Evolutionary conservation across 2,113 vertebrate species (phyloP).

Genomic region (Toxostoma redivivum): DNA sequence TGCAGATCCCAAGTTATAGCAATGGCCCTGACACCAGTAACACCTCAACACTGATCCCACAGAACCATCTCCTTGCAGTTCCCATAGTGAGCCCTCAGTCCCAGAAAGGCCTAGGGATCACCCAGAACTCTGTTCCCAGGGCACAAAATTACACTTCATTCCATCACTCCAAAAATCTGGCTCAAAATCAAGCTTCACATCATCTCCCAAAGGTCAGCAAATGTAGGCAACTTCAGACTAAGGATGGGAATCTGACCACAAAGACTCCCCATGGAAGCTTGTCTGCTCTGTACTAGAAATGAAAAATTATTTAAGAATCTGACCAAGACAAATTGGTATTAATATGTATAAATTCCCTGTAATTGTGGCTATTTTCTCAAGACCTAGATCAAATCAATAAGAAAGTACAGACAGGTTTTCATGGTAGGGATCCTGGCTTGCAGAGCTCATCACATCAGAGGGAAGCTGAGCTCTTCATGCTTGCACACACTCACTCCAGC

Average conservation of each 20-base stretch:
- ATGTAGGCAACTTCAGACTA: background rate
- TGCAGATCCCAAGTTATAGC: background rate
- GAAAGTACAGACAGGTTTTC: background rate
- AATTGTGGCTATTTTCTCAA: background rate
- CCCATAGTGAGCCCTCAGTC: background rate
- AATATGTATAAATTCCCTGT: background rate
- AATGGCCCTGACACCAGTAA: background rate
- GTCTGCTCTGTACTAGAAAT: background rate
- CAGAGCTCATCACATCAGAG: background rate
- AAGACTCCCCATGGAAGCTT: background rate
- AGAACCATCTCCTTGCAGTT: background rate
- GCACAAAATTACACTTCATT: background rate
- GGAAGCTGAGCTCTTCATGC: background rate
- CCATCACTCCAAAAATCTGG: background rate
- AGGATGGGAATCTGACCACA: background rate
- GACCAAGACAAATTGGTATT: background rate
- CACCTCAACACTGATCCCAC: background rate
- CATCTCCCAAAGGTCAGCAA: background rate
- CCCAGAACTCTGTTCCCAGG: background rate
- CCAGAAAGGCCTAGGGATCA: background rate
- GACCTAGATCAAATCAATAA: background rate
- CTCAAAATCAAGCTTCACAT: background rate
- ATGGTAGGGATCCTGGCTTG: background rate
- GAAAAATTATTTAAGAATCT: background rate
- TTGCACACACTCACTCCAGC: background rate